Conservation (phyloP, 1,140 invertebrate species). For the Caenorhabditis elegans region DNA sequence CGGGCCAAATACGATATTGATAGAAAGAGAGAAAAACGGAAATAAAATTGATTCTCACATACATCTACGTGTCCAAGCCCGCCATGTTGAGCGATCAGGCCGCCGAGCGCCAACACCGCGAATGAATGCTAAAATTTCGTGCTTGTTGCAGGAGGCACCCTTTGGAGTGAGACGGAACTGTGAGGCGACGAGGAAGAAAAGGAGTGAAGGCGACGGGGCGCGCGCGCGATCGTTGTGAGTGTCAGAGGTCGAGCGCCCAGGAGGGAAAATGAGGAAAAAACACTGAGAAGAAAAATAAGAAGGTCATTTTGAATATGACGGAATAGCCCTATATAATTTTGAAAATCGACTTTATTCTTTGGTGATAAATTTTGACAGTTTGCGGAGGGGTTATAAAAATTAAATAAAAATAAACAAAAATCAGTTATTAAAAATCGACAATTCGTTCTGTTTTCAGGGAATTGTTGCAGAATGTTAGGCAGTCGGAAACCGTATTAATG, state of each 20-base stretch:
- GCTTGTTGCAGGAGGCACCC: neutral
- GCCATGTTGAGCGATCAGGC: neutral
- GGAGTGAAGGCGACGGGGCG: neutral
- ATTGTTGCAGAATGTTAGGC: too few relatives aligned
- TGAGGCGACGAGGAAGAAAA: neutral
- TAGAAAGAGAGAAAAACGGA: slow-evolving; percentile 23
- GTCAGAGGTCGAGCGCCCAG: neutral
- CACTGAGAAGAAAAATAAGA: neutral
- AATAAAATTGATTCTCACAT: slow-evolving; percentile 27
- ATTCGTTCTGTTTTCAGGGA: too few relatives aligned
- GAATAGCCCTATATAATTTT: neutral
- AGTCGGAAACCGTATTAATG: too few relatives aligned
- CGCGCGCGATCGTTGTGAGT: neutral
- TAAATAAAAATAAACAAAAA: too few relatives aligned
- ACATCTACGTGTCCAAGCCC: neutral
- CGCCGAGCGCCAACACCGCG: too few relatives aligned
- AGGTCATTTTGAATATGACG: neutral
- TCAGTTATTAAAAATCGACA: too few relatives aligned
- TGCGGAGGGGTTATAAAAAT: too few relatives aligned
- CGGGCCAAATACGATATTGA: slow-evolving; percentile 32
- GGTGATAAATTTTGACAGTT: too few relatives aligned
- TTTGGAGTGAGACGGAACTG: neutral
- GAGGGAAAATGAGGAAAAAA: neutral
- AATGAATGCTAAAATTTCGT: neutral
- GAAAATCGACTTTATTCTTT: too few relatives aligned